These are phyloP conservation scores for Gastrophysa polygoni DNA, from an alignment of 2,888 invertebrate genomes.

Conservation along the genomic window DNA sequence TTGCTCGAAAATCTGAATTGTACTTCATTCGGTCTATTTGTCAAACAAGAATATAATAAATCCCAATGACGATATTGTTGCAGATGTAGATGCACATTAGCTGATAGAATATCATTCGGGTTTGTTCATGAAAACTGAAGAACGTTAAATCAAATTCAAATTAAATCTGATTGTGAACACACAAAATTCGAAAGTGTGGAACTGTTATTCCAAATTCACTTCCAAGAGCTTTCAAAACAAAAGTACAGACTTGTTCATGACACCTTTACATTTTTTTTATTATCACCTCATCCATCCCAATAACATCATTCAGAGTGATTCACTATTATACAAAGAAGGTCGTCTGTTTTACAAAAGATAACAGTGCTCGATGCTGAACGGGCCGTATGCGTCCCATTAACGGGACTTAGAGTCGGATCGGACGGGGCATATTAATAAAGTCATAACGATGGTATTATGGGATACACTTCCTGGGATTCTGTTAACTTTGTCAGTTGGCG, in stretches of 20 bases:
- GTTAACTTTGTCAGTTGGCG: constrained; percentile 26
- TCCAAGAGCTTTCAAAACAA: no score
- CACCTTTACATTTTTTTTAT: no score
- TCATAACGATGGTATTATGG: constrained; percentile 54
- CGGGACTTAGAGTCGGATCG: constrained; percentile 52
- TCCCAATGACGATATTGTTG: not conserved
- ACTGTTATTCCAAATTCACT: no score
- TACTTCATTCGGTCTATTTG: not conserved
- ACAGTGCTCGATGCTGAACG: constrained; percentile 54
- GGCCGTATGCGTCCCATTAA: constrained; percentile 53
- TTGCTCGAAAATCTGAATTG: not conserved
- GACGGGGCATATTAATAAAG: constrained; percentile 57
- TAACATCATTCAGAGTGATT: constrained; percentile 53
- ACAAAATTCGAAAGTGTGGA: no score
- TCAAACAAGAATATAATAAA: not conserved
- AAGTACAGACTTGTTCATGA: no score
- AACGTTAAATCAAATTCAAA: no score
- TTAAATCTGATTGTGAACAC: no score
- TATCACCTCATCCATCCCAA: constrained; percentile 54
- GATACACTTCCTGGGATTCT: constrained; percentile 31
- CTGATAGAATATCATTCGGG: no score
- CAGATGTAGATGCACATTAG: no score
- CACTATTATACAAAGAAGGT: constrained; percentile 56
- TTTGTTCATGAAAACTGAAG: no score
- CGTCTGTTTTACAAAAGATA: constrained; percentile 61